phyloP scores from a whole-genome alignment of 2,797 vertebrate species.

The Yasuhikotakia modesta region DNA sequence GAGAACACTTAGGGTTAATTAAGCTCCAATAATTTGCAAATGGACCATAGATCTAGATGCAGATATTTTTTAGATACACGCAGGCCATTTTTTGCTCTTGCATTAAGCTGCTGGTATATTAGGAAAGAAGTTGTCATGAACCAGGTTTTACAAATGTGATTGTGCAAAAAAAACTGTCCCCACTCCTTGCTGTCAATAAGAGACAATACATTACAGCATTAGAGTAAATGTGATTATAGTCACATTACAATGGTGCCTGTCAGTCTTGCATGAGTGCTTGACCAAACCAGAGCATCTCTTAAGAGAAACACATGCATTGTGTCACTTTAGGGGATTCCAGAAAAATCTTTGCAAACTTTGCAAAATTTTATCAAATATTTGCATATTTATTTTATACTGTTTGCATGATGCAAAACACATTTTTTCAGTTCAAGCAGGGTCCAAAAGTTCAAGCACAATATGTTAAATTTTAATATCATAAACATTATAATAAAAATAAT shows the following conservation, averaged over 20 bases:
- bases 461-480: no score
- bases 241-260: constrained; percentile 60
- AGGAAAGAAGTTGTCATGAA: constrained; percentile 32
- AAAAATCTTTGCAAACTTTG: neutral
- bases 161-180: constrained; percentile 47
- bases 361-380: neutral
- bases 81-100: neutral
- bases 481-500: no score
- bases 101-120: constrained; percentile 21
- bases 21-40: constrained; percentile 52
- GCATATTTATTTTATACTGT: no score
- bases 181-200: constrained; percentile 48
- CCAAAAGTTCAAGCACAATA: no score
- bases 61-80: constrained; percentile 12
- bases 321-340: neutral
- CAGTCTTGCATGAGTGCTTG: constrained; percentile 47
- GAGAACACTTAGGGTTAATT: constrained; percentile 44
- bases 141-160: constrained; percentile 47
- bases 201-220: constrained; percentile 56
- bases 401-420: neutral
- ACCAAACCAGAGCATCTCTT: constrained; percentile 25
- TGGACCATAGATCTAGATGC: constrained; percentile 28
- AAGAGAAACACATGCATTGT: neutral
- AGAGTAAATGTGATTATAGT: constrained; percentile 58
- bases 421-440: no score